These are phyloP conservation scores for Alloscopus bannaensis DNA, from an alignment of 2,888 invertebrate genomes.

Conservation along the genomic window DNA sequence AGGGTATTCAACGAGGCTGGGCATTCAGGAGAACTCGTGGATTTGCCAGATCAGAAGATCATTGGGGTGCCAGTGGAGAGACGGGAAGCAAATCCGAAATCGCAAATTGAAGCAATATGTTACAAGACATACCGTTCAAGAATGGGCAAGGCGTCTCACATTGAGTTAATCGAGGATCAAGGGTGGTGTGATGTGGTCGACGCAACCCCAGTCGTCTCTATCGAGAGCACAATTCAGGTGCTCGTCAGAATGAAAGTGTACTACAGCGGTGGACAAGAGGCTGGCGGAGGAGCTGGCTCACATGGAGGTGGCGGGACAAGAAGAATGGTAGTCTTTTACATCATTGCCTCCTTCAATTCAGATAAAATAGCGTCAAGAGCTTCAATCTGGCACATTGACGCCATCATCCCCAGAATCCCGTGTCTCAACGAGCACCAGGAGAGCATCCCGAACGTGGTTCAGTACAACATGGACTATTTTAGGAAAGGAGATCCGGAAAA, in stretches of 20 bases:
- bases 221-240: constrained; percentile 53
- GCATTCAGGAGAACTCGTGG: constrained; percentile 12
- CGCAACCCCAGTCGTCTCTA: constrained; percentile 54
- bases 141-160: constrained; percentile 28
- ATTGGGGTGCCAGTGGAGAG: constrained; percentile 25
- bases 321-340: constrained; percentile 26
- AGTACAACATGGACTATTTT: constrained; percentile 28
- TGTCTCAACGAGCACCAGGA: constrained; percentile 59
- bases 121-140: constrained; percentile 41
- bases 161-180: constrained; percentile 17
- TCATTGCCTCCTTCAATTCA: constrained; percentile 22
- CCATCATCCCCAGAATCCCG: constrained; percentile 57
- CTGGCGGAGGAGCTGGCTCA: background rate
- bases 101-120: constrained; percentile 49
- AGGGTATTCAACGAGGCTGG: constrained; percentile 51
- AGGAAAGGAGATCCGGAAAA: constrained; percentile 2
- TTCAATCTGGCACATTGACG: constrained; percentile 50
- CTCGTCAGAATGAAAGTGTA: constrained; percentile 66
- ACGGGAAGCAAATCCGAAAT: constrained; percentile 40
- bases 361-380: constrained; percentile 5
- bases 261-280: constrained; percentile 26
- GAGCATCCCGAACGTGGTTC: constrained; percentile 33
- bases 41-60: constrained; percentile 32
- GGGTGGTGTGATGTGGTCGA: constrained; percentile 62
- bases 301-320: background rate